These are phyloP conservation scores for Tholera decimalis DNA, from an alignment of 2,888 invertebrate species.

Conservation along the genomic window DNA sequence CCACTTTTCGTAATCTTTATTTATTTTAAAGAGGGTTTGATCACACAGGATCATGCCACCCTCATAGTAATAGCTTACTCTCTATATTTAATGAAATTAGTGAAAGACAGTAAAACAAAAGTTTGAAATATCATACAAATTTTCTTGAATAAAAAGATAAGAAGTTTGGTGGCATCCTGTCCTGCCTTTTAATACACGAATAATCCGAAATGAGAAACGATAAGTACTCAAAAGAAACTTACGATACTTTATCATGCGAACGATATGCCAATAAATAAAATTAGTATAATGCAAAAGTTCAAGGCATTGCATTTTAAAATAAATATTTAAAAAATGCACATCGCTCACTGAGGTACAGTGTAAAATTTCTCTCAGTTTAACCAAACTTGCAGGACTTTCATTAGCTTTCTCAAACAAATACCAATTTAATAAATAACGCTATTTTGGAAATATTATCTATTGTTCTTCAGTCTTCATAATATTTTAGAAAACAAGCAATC, in stretches of 20 bases:
- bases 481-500: too few relatives aligned
- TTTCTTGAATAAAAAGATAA: neutral
- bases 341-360: constrained; percentile 37
- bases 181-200: constrained; percentile 13
- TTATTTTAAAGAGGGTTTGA: too few relatives aligned
- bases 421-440: constrained; percentile 13
- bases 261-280: constrained; percentile 41
- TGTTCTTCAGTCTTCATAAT: too few relatives aligned
- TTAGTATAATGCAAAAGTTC: constrained; percentile 44
- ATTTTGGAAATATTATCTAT: constrained; percentile 34
- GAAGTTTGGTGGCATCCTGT: neutral
- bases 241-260: constrained; percentile 44
- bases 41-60: too few relatives aligned
- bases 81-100: too few relatives aligned
- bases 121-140: neutral
- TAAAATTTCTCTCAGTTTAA: constrained; percentile 26
- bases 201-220: constrained; percentile 39
- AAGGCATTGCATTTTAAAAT: constrained; percentile 30
- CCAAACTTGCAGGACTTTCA: constrained; percentile 9
- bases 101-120: neutral
- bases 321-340: constrained; percentile 39
- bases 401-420: too few relatives aligned
- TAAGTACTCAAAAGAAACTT: constrained; percentile 26
- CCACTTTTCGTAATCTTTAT: too few relatives aligned
- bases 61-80: too few relatives aligned